Percentiles rank a stretch among this genome's conserved stretches.
phyloP scores from a whole-genome alignment of 2,888 invertebrate genomes.

The Thymelicus sylvestris region DNA sequence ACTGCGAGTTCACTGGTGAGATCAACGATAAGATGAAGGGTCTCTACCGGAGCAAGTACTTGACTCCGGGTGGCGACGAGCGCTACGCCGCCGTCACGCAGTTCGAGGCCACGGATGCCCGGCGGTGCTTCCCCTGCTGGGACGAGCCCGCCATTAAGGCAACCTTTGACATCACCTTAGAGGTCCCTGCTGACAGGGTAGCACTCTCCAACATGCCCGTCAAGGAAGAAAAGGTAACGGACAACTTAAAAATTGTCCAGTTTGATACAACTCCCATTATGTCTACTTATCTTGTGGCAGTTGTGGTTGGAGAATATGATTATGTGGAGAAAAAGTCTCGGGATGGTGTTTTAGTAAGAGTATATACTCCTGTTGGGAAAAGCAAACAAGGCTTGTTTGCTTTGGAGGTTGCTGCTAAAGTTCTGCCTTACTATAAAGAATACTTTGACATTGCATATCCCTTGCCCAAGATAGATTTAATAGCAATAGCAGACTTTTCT shows the following conservation, averaged over 20 bases:
- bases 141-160: slow-evolving; percentile 98
- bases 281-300: slow-evolving; percentile 98
- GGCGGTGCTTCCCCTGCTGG: slow-evolving; percentile 98
- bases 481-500: slow-evolving; percentile 97
- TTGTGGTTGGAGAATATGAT: slow-evolving; percentile 97
- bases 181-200: slow-evolving; percentile 91
- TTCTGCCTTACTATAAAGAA: slow-evolving; percentile 96
- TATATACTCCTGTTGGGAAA: slow-evolving; percentile 95
- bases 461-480: slow-evolving; percentile 97
- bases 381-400: slow-evolving; percentile 97
- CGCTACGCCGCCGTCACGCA: slow-evolving; percentile 95
- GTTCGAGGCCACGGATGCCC: slow-evolving; percentile 95
- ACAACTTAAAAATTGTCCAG: slow-evolving; percentile 84
- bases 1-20: slow-evolving; percentile 91
- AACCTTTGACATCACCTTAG: slow-evolving; percentile 94
- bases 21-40: slow-evolving; percentile 97
- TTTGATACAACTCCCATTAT: slow-evolving; percentile 96
- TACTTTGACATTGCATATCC: slow-evolving; percentile 98
- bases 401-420: slow-evolving; percentile 95
- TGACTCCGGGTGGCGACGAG: slow-evolving; percentile 89
- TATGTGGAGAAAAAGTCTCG: slow-evolving; percentile 93
- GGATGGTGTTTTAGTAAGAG: slow-evolving; percentile 92
- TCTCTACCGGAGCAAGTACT: slow-evolving; percentile 96
- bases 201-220: slow-evolving; percentile 97
- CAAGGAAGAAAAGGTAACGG: slow-evolving; percentile 72